Percentiles rank a stretch among this genome's conserved stretches.
phyloP scores from a whole-genome alignment of 2,888 invertebrate species.

The Sinhomidia bicolor region DNA sequence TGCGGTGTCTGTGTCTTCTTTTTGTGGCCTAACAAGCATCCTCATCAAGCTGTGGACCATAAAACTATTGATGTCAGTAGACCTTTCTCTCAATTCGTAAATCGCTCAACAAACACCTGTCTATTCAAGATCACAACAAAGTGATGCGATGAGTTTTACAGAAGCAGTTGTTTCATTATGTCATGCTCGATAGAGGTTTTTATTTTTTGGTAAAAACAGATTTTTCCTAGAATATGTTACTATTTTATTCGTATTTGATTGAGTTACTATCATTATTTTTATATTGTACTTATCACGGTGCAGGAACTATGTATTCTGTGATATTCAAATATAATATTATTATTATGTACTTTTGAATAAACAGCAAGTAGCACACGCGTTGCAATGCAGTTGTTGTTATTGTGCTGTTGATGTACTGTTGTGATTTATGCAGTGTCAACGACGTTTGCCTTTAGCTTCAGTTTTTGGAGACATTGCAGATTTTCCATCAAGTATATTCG shows the following conservation, averaged over 20 bases:
- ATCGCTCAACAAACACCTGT: constrained; percentile 71
- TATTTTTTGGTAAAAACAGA: not conserved
- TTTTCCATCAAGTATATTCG: not conserved
- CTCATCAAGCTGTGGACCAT: not conserved
- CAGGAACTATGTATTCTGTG: no score
- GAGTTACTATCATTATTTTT: not conserved
- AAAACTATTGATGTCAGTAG: no score
- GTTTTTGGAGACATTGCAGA: constrained; percentile 20
- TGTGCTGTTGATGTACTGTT: not conserved
- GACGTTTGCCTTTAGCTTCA: constrained; percentile 31
- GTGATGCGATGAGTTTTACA: not conserved
- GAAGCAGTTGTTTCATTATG: constrained; percentile 17
- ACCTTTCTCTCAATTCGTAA: constrained; percentile 62
- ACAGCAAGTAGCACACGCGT: not conserved
- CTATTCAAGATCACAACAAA: constrained; percentile 70
- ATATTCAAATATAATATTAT: no score
- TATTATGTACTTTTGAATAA: no score
- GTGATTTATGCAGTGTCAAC: constrained; percentile 5
- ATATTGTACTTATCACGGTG: no score
- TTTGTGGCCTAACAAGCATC: constrained; percentile 47
- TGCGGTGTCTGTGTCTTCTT: constrained; percentile 49
- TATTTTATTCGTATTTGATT: not conserved
- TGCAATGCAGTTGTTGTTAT: constrained; percentile 2
- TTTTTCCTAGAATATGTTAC: constrained; percentile 18
- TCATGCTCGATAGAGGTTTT: not conserved